These are phyloP conservation scores for Lasioglossum leucozonium DNA, from an alignment of 2,888 invertebrate species.

Conservation along the genomic window DNA sequence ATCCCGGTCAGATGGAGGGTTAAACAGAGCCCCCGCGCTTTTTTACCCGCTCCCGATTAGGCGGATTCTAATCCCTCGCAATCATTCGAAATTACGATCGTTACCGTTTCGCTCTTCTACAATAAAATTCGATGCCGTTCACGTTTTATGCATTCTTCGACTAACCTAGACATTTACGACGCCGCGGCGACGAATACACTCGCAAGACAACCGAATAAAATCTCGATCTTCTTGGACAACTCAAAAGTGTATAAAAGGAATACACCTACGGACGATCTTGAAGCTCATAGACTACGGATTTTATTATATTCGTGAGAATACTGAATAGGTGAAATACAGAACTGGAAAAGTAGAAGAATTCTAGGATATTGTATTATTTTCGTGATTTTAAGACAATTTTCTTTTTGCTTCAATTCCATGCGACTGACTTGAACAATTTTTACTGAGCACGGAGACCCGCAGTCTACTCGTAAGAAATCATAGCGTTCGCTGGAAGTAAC, in stretches of 20 bases:
- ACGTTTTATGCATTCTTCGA: not conserved
- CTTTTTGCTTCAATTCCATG: not conserved
- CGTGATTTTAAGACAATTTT: not conserved
- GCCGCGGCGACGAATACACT: not conserved
- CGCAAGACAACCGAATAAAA: not conserved
- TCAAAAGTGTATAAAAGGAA: not conserved
- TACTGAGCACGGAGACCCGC: not conserved
- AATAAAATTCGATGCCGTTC: conserved; percentile 20
- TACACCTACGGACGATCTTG: not conserved
- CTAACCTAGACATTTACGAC: not conserved
- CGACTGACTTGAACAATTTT: not conserved
- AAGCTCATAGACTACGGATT: not conserved
- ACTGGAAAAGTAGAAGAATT: not conserved
- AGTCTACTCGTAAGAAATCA: not conserved
- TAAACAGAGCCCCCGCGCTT: conserved; percentile 28
- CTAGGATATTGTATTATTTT: not conserved
- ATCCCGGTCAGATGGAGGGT: conserved; percentile 46
- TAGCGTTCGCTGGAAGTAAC: not conserved
- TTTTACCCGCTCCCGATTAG: not conserved
- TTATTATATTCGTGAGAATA: not conserved
- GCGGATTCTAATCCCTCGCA: conserved; percentile 2
- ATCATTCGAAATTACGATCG: conserved; percentile 33
- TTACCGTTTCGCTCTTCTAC: not conserved
- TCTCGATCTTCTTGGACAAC: not conserved
- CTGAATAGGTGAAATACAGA: not conserved